Percentiles rank a stretch among this genome's conserved stretches.
These are phyloP conservation scores for Calcarius lapponicus DNA, from an alignment of 2,797 vertebrate genomes.

Conservation along the genomic window DNA sequence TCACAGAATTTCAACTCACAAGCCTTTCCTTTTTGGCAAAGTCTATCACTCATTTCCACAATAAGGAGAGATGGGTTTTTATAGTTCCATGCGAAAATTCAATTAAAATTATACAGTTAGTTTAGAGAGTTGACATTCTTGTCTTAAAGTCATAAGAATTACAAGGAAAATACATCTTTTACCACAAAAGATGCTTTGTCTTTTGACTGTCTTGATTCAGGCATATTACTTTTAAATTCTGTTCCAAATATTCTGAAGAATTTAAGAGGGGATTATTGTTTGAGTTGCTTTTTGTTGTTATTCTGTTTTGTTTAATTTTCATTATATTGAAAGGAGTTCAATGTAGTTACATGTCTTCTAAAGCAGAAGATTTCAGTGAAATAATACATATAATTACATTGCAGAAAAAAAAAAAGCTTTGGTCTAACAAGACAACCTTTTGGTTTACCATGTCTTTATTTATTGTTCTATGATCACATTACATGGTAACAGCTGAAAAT, in stretches of 20 bases:
- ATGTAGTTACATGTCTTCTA: neutral
- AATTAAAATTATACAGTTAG: neutral
- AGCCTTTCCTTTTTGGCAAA: neutral
- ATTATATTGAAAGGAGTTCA: neutral
- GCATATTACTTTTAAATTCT: neutral
- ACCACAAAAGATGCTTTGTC: neutral
- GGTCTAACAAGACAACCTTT: neutral
- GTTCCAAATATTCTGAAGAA: neutral
- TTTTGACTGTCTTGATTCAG: neutral
- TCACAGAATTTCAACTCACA: neutral
- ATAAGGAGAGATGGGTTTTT: neutral
- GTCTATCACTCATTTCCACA: neutral
- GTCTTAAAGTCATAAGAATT: neutral
- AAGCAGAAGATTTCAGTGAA: neutral
- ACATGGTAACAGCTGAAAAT: neutral
- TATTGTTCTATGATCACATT: neutral
- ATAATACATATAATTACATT: neutral
- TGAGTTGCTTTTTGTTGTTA: fast-evolving
- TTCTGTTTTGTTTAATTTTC: neutral
- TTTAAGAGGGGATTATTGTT: fast-evolving
- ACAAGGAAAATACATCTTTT: neutral
- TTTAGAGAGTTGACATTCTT: neutral
- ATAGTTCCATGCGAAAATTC: neutral
- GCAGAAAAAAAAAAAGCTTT: neutral
- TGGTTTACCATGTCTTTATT: neutral